Base-by-base conservation (phyloP, 2,113 vertebrate species). In the Ursus arctos region DNA sequence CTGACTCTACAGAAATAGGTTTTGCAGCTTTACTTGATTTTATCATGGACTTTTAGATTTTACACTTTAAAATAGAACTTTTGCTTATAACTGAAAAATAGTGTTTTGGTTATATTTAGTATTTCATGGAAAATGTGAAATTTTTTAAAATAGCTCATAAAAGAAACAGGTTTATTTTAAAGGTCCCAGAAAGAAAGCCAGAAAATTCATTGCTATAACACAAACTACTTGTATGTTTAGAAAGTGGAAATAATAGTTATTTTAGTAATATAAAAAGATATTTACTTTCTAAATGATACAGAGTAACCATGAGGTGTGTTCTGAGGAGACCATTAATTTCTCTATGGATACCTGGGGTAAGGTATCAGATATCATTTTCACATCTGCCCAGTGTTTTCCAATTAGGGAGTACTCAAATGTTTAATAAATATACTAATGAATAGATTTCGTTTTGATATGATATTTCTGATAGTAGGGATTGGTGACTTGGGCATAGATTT, bases 21-120 rank as follows among this genome's bases (percentile, higher is more conserved):
- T 82, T 97, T 90, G 19, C 86, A 94, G 69, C 13, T 40, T 51
- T 77, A 77, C 2, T 15, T 88, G 4, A 63, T 72, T 51, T 94
- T 95, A 49, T 82, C 71, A 72, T 9, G 28, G 12, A 55, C 24
- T 49, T 93, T 59, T 4, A 88, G 3, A 91, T 72, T 93, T 96
- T 63, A 57, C 10, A 92, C 13, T 94, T 94, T 57, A 49, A 86
- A 77, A 91, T 1, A 86, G 24, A 84, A 83, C 11, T 51, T 10
- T 40, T 86, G 14, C 72, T 63, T 96, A 82, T 71, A 91, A 82
- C 24, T 90, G 19, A 71, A 95, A 91, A 83, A 57, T 65, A 47
- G 1, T 65, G 11, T 61, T 71, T 82, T 55, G 40, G 21, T 72
- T 71, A 90, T 65, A 82, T 72, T 82, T 86, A 89, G 3, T 18